Conservation (phyloP, 2,888 invertebrate species). For the Furcula furcula region DNA sequence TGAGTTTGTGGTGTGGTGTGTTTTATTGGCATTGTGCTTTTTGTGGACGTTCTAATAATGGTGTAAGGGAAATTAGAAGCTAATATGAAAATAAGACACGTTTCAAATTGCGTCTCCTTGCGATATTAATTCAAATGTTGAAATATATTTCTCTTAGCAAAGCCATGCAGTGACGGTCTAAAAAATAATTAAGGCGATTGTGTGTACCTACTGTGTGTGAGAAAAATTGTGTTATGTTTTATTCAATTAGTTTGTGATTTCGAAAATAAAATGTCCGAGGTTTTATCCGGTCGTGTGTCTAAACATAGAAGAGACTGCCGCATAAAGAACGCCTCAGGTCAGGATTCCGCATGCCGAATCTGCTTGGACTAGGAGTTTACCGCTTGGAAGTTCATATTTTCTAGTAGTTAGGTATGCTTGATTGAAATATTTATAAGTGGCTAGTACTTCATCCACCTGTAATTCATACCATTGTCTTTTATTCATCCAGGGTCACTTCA, state of each 20-base stretch:
- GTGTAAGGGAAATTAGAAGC: conserved; percentile 22
- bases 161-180: conserved; percentile 29
- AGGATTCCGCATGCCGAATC: conserved; percentile 50
- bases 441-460: conserved; percentile 24
- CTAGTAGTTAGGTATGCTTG: conserved; percentile 34
- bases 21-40: conserved; percentile 44
- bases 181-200: conserved; percentile 49
- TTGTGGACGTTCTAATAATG: conserved; percentile 31
- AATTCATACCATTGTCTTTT: conserved; percentile 17
- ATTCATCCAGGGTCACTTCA: conserved; percentile 13
- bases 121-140: conserved; percentile 4
- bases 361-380: conserved; percentile 50
- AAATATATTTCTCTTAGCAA: conserved; percentile 9
- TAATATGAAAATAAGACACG: conserved; percentile 18
- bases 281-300: conserved; percentile 65
- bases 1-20: too few species aligned
- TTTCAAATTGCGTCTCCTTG: conserved; percentile 8
- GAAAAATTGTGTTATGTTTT: conserved; percentile 32
- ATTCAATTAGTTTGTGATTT: conserved; percentile 27
- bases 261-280: conserved; percentile 61
- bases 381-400: conserved; percentile 49
- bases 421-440: conserved; percentile 24
- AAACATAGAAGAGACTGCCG: conserved; percentile 64
- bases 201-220: conserved; percentile 52
- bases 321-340: conserved; percentile 68